Conservation (phyloP, 2,113 vertebrate genomes). For the Rhadina sibilatrix region DNA sequence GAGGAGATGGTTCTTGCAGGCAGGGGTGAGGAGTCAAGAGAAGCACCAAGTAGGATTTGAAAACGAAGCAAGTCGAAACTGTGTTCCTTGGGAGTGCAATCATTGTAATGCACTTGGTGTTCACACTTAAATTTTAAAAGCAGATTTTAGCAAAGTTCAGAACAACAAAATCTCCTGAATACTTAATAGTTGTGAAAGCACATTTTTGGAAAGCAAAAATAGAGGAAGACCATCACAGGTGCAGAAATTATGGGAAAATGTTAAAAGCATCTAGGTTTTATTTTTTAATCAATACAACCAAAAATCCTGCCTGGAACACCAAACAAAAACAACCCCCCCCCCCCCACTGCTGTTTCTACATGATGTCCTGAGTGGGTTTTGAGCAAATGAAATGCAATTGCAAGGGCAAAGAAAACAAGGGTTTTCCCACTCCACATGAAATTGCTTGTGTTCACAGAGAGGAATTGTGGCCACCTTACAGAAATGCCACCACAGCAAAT, state of each 20-base stretch:
- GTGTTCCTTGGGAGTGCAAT: background rate
- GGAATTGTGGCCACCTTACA: background rate
- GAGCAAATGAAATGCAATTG: background rate
- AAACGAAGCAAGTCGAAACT: accelerated
- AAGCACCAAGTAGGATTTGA: background rate
- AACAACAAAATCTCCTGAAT: background rate
- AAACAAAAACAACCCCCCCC: background rate
- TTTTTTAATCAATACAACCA: background rate
- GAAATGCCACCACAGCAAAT: background rate
- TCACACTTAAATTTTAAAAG: background rate
- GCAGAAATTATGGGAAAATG: background rate
- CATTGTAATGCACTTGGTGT: background rate
- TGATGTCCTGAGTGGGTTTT: background rate
- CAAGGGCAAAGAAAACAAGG: background rate
- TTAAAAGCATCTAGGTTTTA: background rate
- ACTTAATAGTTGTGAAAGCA: background rate
- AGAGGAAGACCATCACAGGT: background rate
- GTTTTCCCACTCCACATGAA: background rate
- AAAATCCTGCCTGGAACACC: background rate
- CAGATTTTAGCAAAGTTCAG: background rate
- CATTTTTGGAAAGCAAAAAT: background rate
- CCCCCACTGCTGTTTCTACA: background rate
- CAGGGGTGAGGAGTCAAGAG: background rate
- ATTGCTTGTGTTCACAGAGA: background rate
- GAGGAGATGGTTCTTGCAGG: background rate